phyloP scores from a whole-genome alignment of 2,113 vertebrate species.

The Candoia aspera region DNA sequence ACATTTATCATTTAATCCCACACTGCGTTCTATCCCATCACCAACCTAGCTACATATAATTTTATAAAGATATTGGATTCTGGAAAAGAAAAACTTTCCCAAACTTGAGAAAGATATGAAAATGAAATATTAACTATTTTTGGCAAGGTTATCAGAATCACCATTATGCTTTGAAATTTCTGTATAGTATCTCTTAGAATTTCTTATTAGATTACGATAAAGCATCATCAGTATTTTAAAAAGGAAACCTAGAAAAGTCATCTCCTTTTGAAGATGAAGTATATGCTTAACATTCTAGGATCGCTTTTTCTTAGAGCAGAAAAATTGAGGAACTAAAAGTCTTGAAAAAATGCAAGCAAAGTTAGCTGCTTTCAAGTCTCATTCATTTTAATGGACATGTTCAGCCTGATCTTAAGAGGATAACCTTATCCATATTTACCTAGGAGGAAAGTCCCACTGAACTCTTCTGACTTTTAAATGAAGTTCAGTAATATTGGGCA shows the following conservation, averaged over 20 bases:
- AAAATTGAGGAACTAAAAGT: conserved; percentile 16
- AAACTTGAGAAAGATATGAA: conserved; percentile 15
- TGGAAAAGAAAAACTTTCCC: not conserved
- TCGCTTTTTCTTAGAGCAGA: not conserved
- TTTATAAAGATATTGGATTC: conserved; percentile 2
- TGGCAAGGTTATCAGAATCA: conserved; percentile 31
- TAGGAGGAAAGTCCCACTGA: not conserved
- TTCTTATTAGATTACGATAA: conserved; percentile 46
- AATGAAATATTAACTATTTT: conserved; percentile 43
- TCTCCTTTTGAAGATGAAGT: conserved; percentile 38
- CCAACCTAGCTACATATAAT: not conserved
- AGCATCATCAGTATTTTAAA: conserved; percentile 30
- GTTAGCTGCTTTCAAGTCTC: fast-evolving
- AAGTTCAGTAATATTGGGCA: not conserved
- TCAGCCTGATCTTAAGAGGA: not conserved
- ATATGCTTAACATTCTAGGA: conserved; percentile 5
- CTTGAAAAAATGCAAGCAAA: not conserved
- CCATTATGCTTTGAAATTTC: conserved; percentile 41
- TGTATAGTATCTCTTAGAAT: conserved; percentile 21
- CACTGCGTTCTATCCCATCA: not conserved
- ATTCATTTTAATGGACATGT: not conserved
- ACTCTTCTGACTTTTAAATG: not conserved
- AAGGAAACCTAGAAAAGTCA: conserved; percentile 25
- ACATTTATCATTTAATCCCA: not conserved
- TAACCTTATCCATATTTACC: not conserved